Evolutionary conservation across 2,113 vertebrate species (phyloP).

Genomic region (Podilymbus podiceps): DNA sequence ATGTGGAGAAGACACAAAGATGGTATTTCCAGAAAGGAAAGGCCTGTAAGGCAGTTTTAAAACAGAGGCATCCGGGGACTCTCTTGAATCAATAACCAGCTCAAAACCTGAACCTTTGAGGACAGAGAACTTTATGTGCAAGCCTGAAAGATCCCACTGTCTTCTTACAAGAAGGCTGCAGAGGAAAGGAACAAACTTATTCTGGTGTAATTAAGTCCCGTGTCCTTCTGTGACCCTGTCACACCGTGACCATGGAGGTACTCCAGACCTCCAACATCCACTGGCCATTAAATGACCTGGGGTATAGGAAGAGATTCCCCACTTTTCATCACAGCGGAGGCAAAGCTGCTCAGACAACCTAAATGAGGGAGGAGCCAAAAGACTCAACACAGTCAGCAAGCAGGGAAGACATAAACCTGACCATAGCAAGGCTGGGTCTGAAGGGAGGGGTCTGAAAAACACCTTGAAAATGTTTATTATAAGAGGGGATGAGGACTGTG

Average conservation of each 20-base stretch:
- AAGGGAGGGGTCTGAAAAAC: not conserved
- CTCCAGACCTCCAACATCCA: not conserved
- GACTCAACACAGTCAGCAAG: not conserved
- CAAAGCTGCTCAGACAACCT: not conserved
- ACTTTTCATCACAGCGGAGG: not conserved
- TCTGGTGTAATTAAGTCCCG: not conserved
- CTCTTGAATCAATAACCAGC: rapidly evolving
- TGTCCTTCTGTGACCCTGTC: not conserved
- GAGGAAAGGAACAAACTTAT: not conserved
- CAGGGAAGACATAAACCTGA: not conserved
- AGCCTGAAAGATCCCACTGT: not conserved
- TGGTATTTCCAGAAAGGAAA: not conserved
- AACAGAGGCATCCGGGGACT: rapidly evolving
- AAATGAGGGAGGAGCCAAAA: not conserved
- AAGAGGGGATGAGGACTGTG: not conserved
- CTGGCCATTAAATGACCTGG: not conserved
- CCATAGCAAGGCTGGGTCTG: not conserved
- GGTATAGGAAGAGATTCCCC: not conserved
- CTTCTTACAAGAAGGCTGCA: not conserved
- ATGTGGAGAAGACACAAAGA: not conserved
- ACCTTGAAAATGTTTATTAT: not conserved
- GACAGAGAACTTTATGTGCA: not conserved
- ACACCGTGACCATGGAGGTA: not conserved
- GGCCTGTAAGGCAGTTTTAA: not conserved
- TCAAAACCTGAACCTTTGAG: not conserved